Evolutionary conservation across 37 sponge, comb jelly and placozoan genomes (phyloP), one percentile per base, ranked within the genome.

Genomic region (Theonella swinhoei): DNA sequence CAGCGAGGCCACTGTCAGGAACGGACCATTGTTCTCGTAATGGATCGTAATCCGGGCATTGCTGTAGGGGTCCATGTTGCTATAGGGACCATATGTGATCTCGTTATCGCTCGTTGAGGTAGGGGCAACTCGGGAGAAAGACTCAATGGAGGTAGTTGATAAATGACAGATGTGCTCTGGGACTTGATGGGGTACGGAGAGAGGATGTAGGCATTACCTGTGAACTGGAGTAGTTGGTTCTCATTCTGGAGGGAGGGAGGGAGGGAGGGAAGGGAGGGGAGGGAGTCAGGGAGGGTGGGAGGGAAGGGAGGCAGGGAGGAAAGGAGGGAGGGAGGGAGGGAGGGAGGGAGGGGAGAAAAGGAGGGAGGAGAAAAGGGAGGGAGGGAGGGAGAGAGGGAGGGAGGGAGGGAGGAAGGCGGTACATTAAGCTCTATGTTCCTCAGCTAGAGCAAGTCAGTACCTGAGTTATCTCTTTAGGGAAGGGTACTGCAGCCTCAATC

Each of bases 21-120:
- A 98, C 0, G 99, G 99, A 9, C 81, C 74, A 54, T 93, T 91
- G 77, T 98, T 95, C 90, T 98, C 99, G 80, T 72, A 98, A 41
- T 98, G 99, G 1, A 98, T 24, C 8, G 86, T 79, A 11, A 92
- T 66, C 66, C 65, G 79, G 20, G 77, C 83, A n/a, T 42, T 62
- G n/a, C 81, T 69, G 59, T 71, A 75, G 3, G 86, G 80, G 20
- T 62, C 74, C 31, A 85, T 59, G 62, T 86, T 81, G 26, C 37
- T 54, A 64, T 95, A 98, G 0, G 99, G 99, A 33, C 99, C 99
- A 64, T 98, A 98, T 19, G 81, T 89, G 37, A 98, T 85, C 43
- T 72, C 80, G 34, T 70, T 60, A 0, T 88, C 94, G n/a, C 83
- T 70, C 5, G 62, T 78, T 17, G 58, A 87, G 42, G 89, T 90